These are phyloP conservation scores for Adelges cooleyi DNA, from an alignment of 1,140 invertebrate genomes.

Conservation along the genomic window DNA sequence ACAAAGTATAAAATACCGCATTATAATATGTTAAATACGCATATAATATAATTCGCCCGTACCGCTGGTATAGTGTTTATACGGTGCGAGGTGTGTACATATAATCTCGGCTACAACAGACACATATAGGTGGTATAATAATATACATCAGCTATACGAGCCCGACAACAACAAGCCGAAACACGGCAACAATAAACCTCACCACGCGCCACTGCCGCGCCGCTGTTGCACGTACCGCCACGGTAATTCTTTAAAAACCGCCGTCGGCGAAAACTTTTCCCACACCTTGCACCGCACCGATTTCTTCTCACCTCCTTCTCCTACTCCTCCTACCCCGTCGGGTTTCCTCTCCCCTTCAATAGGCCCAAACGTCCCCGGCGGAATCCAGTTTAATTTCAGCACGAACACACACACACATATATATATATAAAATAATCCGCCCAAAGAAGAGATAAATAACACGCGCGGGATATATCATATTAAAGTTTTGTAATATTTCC, in stretches of 20 bases:
- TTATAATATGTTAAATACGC: too few relatives aligned
- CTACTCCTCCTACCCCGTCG: not conserved
- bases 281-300: not conserved
- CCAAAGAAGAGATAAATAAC: constrained; percentile 14
- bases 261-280: constrained; percentile 14
- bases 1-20: too few relatives aligned
- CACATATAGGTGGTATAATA: not conserved
- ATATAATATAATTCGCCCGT: too few relatives aligned
- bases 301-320: not conserved
- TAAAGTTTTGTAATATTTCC: constrained; percentile 27
- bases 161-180: not conserved
- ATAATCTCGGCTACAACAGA: not conserved
- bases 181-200: too few relatives aligned
- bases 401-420: not conserved
- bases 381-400: constrained; percentile 26
- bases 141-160: too few relatives aligned
- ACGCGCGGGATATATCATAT: constrained; percentile 26
- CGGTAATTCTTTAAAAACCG: constrained; percentile 16
- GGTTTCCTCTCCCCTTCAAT: not conserved
- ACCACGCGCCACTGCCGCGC: not conserved
- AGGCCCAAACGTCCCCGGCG: constrained; percentile 7
- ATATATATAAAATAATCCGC: not conserved
- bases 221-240: not conserved
- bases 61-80: too few relatives aligned
- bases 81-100: too few relatives aligned